Conservation (phyloP, 2,888 invertebrate species). For the Melieria picta region DNA sequence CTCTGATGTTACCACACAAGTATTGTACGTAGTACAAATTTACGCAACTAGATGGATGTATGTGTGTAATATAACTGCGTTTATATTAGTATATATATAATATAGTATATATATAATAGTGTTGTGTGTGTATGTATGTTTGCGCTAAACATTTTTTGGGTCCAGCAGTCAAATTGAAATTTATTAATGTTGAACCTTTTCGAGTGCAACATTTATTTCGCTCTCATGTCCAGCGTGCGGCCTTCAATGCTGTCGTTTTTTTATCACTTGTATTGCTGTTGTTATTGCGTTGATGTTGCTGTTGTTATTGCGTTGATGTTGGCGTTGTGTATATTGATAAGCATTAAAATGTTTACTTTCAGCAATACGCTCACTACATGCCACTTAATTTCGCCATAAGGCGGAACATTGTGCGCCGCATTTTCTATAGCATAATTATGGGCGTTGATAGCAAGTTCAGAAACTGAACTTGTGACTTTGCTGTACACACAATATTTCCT, state of each 20-base stretch:
- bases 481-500: too few species aligned
- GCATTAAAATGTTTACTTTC: neutral
- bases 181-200: conserved; percentile 3
- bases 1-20: too few species aligned
- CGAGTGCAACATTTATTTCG: neutral
- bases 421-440: conserved; percentile 12
- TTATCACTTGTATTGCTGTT: neutral
- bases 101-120: neutral
- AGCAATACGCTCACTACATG: neutral
- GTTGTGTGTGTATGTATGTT: neutral
- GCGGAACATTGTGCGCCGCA: too few species aligned
- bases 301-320: neutral
- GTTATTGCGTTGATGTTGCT: neutral
- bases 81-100: neutral
- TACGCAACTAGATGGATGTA: too few species aligned
- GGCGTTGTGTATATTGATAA: neutral
- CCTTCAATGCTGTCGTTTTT: too few species aligned
- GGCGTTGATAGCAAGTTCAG: conserved; percentile 8
- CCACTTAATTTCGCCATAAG: too few species aligned
- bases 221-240: neutral
- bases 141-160: neutral
- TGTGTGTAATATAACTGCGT: too few species aligned
- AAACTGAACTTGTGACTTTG: too few species aligned
- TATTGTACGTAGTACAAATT: too few species aligned
- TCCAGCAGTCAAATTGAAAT: neutral